A percentile compares a stretch with the other conserved stretches of the same genome.
These are phyloP conservation scores for Podarcis lilfordi DNA, from an alignment of 2,797 vertebrate species.

Conservation along the genomic window DNA sequence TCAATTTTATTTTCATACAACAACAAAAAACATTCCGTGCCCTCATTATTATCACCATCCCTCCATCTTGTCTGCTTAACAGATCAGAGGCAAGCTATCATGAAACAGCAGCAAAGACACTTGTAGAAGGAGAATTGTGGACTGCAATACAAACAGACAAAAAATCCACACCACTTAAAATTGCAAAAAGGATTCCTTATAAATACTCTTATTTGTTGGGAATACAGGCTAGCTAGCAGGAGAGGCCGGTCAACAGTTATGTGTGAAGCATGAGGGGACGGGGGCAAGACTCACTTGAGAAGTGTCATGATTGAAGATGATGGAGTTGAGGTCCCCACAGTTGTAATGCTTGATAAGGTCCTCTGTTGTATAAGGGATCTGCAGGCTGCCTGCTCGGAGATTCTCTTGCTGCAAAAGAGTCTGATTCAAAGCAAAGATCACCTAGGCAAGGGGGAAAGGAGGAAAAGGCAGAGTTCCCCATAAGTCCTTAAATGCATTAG, in stretches of 20 bases:
- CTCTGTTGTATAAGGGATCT: conserved; percentile 86
- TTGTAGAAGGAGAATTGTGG: background rate
- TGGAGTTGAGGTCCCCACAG: conserved; percentile 90
- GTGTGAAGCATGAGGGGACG: background rate
- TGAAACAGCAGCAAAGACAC: background rate
- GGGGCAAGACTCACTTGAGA: conserved; percentile 81
- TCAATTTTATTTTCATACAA: background rate
- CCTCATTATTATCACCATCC: background rate
- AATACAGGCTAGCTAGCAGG: background rate
- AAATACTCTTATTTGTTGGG: background rate
- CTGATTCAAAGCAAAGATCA: conserved; percentile 93
- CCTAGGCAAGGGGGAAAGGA: conserved; percentile 73
- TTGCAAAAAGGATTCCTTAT: background rate
- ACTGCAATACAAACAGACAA: background rate
- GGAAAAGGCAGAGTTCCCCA: conserved; percentile 62
- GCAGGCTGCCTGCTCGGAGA: conserved; percentile 84
- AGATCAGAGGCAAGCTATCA: background rate
- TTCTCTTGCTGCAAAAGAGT: conserved; percentile 90
- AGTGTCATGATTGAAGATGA: conserved; percentile 89
- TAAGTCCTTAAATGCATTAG: conserved; percentile 40
- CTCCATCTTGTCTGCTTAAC: background rate
- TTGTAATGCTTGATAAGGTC: conserved; percentile 92
- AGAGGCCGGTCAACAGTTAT: background rate
- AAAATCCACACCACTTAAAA: background rate
- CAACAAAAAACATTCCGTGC: background rate